phyloP scores from a whole-genome alignment of 1,140 invertebrate species.

The Cotesia glomerata region DNA sequence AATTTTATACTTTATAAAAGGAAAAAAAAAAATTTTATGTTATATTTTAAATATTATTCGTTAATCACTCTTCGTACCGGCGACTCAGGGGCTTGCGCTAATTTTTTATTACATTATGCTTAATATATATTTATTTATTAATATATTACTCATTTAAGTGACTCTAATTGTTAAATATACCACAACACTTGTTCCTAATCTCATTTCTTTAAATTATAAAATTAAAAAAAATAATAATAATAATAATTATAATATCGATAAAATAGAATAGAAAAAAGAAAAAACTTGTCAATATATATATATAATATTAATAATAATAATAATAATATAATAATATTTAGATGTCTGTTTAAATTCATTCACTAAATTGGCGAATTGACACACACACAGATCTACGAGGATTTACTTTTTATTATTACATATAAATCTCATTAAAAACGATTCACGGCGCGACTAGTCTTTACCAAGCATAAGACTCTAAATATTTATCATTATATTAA shows the following conservation, averaged over 20 bases:
- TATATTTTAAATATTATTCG: too few species aligned
- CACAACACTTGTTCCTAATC: neutral
- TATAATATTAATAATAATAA: too few species aligned
- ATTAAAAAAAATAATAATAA: too few species aligned
- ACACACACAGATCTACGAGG: slow-evolving; percentile 6
- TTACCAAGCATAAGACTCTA: neutral
- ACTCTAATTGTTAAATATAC: neutral
- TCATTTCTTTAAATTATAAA: neutral
- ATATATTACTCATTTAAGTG: slow-evolving; percentile 18
- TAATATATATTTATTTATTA: slow-evolving; percentile 7
- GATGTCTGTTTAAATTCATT: neutral
- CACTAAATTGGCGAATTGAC: neutral
- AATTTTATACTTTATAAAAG: neutral
- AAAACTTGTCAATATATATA: too few species aligned
- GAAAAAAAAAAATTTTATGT: neutral
- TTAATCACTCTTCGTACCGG: slow-evolving; percentile 22
- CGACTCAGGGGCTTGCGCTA: slow-evolving; percentile 34
- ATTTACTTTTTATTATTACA: neutral
- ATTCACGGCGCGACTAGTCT: slow-evolving; percentile 18
- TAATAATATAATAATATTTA: neutral
- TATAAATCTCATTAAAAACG: slow-evolving; percentile 2
- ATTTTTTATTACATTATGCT: slow-evolving; percentile 1
- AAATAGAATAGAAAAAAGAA: too few species aligned
- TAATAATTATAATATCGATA: too few species aligned
- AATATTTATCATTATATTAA: neutral